Evolutionary conservation across 2,888 invertebrate genomes (phyloP).

Genomic region (Choreutis nemorana): DNA sequence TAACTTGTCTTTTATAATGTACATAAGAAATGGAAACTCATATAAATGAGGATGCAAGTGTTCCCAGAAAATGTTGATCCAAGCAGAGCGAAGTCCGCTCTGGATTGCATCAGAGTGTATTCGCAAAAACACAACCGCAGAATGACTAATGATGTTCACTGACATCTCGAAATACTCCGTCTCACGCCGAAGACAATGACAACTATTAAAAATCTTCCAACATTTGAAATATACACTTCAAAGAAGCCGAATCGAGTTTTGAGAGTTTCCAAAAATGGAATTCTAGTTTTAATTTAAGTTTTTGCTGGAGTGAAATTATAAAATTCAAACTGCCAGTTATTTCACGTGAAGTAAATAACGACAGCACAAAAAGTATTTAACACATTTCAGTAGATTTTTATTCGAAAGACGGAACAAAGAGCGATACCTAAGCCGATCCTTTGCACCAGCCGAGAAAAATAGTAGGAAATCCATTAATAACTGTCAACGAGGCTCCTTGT

Average conservation of each 20-base stretch:
- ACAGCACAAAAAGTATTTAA: no score
- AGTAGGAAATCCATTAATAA: constrained; percentile 61
- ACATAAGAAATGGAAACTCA: no score
- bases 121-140: constrained; percentile 40
- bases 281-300: neutral
- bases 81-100: no score
- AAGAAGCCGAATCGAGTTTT: constrained; percentile 17
- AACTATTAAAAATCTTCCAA: constrained; percentile 38
- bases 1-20: no score
- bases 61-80: no score
- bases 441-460: constrained; percentile 55
- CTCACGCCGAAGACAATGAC: constrained; percentile 35
- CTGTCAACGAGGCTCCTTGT: constrained; percentile 60
- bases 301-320: neutral
- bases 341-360: no score
- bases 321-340: no score
- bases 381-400: neutral
- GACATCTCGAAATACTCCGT: constrained; percentile 38
- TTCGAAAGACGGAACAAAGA: constrained; percentile 36
- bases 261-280: constrained; percentile 2
- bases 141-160: constrained; percentile 51
- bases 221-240: constrained; percentile 17
- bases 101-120: constrained; percentile 29
- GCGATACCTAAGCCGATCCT: constrained; percentile 53
- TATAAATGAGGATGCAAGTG: no score